These are phyloP conservation scores for Pionites leucogaster DNA, from an alignment of 2,113 vertebrate species.

Conservation along the genomic window DNA sequence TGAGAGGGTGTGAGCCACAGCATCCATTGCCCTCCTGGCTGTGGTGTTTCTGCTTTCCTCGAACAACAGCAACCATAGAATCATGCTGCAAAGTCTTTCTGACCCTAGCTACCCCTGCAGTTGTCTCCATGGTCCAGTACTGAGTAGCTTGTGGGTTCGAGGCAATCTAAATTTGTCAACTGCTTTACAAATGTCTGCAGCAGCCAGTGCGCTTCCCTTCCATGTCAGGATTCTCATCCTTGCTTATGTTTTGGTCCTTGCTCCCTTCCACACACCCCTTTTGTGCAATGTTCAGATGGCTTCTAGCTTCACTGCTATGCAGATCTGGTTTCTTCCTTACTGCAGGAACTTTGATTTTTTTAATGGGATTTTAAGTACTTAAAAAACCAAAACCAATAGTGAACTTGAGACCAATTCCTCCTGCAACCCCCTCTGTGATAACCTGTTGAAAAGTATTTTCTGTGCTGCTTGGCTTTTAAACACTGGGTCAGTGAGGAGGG, in stretches of 20 bases:
- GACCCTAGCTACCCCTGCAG: background rate
- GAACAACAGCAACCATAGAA: background rate
- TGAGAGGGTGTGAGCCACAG: background rate
- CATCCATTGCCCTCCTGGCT: background rate
- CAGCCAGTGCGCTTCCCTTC: background rate
- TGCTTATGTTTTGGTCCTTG: background rate
- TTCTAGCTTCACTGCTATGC: background rate
- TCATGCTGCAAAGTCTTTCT: background rate
- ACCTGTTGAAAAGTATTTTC: background rate
- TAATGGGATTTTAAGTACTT: background rate
- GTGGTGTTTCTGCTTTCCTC: background rate
- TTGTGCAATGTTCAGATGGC: background rate
- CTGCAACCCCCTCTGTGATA: background rate
- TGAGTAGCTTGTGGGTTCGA: background rate
- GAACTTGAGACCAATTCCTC: background rate
- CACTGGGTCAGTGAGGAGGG: background rate
- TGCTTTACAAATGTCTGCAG: background rate
- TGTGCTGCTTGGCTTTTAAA: background rate
- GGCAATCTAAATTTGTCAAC: background rate
- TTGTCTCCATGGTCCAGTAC: fast-evolving
- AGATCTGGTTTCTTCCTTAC: background rate
- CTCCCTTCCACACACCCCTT: background rate
- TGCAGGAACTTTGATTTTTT: background rate
- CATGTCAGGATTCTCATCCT: background rate
- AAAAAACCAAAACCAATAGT: background rate